These are phyloP conservation scores for Montipora capitata DNA, from an alignment of 92 coral and sea anemone species.

Conservation along the genomic window DNA sequence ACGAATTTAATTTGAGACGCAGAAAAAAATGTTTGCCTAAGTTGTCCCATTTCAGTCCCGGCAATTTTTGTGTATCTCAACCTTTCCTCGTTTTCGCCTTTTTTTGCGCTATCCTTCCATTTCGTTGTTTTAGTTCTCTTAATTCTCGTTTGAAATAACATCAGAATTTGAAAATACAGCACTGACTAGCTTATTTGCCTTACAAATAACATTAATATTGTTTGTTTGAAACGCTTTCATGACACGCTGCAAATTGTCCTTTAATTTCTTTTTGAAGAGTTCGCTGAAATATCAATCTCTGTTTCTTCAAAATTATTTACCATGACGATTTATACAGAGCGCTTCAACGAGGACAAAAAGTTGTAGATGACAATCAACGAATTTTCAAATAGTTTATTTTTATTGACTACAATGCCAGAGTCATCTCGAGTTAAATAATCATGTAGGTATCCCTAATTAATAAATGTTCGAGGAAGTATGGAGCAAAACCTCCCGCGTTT, in stretches of 20 bases:
- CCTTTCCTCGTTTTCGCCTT: no score
- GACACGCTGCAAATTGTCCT: slow-evolving; percentile 31
- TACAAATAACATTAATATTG: slow-evolving; percentile 8
- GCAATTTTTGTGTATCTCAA: no score
- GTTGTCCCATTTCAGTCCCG: no score
- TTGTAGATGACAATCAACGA: not conserved
- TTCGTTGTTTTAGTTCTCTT: no score
- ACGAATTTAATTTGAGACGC: no score
- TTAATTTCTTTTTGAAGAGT: slow-evolving; percentile 41
- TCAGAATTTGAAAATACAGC: not conserved
- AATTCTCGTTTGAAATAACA: no score
- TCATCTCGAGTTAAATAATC: not conserved
- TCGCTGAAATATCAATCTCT: slow-evolving; percentile 23
- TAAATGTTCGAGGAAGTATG: slow-evolving; percentile 10
- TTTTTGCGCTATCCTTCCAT: no score
- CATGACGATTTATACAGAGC: not conserved
- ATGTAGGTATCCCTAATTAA: not conserved
- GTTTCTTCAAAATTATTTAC: slow-evolving; percentile 10
- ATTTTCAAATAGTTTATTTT: no score
- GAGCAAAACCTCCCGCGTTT: slow-evolving; percentile 1
- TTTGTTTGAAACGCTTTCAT: slow-evolving; percentile 30
- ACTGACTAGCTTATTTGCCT: slow-evolving; percentile 13
- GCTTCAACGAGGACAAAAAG: not conserved
- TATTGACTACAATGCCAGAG: not conserved
- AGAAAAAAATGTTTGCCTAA: no score